Percentiles rank a stretch among this genome's conserved stretches.
Evolutionary conservation across 1,140 invertebrate species (phyloP).

Genomic region (Drosophila leontia): DNA sequence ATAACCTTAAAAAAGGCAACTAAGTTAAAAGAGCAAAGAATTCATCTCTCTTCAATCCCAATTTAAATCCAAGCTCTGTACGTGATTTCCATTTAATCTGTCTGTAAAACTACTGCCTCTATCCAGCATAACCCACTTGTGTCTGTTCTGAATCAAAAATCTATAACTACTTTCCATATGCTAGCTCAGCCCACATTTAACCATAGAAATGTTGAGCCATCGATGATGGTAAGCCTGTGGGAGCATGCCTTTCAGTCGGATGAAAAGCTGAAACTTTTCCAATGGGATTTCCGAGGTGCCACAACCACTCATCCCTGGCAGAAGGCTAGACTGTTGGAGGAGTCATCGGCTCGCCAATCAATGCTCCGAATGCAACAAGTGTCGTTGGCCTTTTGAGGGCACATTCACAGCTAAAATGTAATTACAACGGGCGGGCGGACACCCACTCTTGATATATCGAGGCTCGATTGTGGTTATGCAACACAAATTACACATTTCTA

Average conservation of each 20-base stretch:
- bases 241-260: neutral
- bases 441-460: constrained; percentile 27
- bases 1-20: no score
- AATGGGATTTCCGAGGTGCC: constrained; percentile 42
- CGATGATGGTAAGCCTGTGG: constrained; percentile 11
- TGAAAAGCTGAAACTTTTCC: constrained; percentile 20
- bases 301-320: constrained; percentile 1
- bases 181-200: neutral
- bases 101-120: neutral
- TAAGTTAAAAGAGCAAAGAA: neutral
- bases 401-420: constrained; percentile 37
- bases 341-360: constrained; percentile 12
- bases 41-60: neutral
- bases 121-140: neutral
- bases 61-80: neutral
- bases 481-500: constrained; percentile 34
- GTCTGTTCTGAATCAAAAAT: constrained; percentile 13
- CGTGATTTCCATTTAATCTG: constrained; percentile 22
- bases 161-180: constrained; percentile 5
- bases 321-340: constrained; percentile 15
- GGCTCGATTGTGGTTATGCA: constrained; percentile 58
- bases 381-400: constrained; percentile 70
- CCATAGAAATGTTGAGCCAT: constrained; percentile 9
- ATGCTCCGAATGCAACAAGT: constrained; percentile 55
- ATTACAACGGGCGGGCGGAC: constrained; percentile 33